A percentile compares a stretch with the other conserved stretches of the same genome.
Evolutionary conservation across 1,140 invertebrate species (phyloP).

Genomic region (Liolophura sinensis): DNA sequence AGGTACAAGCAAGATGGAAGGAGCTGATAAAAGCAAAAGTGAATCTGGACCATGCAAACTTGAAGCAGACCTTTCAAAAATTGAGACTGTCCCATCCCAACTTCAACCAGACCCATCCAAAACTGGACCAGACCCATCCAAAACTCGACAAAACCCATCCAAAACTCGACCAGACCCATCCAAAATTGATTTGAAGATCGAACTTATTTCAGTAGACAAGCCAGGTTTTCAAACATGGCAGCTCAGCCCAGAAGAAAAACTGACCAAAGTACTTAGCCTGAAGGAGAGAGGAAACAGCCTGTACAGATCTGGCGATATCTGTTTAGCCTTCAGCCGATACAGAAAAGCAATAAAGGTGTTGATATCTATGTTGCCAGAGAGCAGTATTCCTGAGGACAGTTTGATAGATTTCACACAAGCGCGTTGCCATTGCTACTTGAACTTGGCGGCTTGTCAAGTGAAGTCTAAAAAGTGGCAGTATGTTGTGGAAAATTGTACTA

Average conservation of each 20-base stretch:
- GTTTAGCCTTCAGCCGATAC: constrained; percentile 36
- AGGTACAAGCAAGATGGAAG: constrained; percentile 11
- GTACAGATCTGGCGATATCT: constrained; percentile 29
- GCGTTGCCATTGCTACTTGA: constrained; percentile 36
- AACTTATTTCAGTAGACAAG: not conserved
- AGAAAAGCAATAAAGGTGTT: constrained; percentile 31
- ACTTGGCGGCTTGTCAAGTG: constrained; percentile 60
- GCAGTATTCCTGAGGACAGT: constrained; percentile 11
- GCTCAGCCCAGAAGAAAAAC: constrained; percentile 27
- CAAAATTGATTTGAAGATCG: not conserved
- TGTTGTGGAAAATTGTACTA: constrained; percentile 67
- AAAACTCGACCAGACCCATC: not conserved
- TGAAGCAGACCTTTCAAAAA: too few relatives aligned
- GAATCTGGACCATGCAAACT: not conserved
- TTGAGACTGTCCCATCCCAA: too few relatives aligned
- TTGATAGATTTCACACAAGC: constrained; percentile 18
- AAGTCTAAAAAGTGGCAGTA: constrained; percentile 66
- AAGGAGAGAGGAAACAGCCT: constrained; percentile 37
- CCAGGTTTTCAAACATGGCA: constrained; percentile 12
- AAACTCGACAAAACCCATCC: too few relatives aligned
- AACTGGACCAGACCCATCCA: too few relatives aligned
- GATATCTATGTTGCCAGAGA: constrained; percentile 20
- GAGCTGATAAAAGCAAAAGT: constrained; percentile 8
- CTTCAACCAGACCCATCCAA: too few relatives aligned
- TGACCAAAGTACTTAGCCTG: constrained; percentile 26